A percentile compares a stretch with the other conserved stretches of the same genome.
Conservation (phyloP, 2,888 invertebrate genomes). For the Melinaea marsaeus region DNA sequence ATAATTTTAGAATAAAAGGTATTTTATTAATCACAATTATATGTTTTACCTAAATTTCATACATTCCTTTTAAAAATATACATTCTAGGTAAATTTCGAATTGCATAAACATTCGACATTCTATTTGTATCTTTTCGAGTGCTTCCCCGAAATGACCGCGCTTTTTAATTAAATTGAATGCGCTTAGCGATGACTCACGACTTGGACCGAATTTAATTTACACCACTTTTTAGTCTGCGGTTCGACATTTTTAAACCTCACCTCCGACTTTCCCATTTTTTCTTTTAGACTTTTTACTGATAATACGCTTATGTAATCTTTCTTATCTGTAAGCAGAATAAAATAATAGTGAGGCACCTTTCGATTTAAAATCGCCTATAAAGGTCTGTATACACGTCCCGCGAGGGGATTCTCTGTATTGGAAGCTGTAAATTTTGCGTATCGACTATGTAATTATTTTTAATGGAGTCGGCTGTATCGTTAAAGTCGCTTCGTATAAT, state of each 20-base stretch:
- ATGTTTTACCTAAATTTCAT: too few species aligned
- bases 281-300: too few species aligned
- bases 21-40: too few species aligned
- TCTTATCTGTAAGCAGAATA: neutral
- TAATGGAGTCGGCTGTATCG: conserved; percentile 27
- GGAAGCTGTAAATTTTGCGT: conserved; percentile 27
- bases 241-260: neutral
- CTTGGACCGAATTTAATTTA: conserved; percentile 20
- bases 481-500: conserved; percentile 15
- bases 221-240: conserved; percentile 2
- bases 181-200: conserved; percentile 23
- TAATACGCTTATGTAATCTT: too few species aligned
- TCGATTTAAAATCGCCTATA: conserved; percentile 23
- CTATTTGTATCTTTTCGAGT: conserved; percentile 15
- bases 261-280: neutral
- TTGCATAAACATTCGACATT: conserved; percentile 1
- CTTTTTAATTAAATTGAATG: conserved; percentile 27
- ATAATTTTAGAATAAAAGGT: too few species aligned
- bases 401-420: conserved; percentile 19
- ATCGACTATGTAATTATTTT: conserved; percentile 31
- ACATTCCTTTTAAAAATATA: too few species aligned
- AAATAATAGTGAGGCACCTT: conserved; percentile 9
- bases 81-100: too few species aligned
- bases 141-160: conserved; percentile 20
- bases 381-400: conserved; percentile 21